Evolutionary conservation across 2,113 vertebrate species (phyloP), one percentile per base, ranked within the genome.

Genomic region (Phasianus colchicus): DNA sequence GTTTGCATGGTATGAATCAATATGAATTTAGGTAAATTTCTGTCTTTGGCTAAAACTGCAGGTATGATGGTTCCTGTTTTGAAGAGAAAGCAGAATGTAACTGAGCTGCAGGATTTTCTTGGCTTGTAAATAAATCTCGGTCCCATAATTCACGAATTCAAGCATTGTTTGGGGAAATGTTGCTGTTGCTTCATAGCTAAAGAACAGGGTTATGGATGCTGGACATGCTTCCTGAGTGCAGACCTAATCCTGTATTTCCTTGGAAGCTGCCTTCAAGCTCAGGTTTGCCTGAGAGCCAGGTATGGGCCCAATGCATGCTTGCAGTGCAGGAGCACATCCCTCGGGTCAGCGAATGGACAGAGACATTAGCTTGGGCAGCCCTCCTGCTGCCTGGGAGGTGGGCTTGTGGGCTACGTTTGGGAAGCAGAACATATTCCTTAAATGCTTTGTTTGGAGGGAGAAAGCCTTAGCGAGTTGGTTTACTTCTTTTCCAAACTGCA

Each of bases 261-360:
- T 1, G 8, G 42, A 82, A 30, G 16, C 42, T 87, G 27, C 19
- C 43, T 13, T 76, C 25, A 32, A 43, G 58, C 64, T 73, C 20
- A 3, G 58, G 24, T 61, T 52, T 86, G 58, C 58, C 24, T 22
- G 55, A 4, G 10, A 73, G n/a, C 29, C 0, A 0, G 6, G 10
- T 3, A 20, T 4, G 54, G 76, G 47, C 54, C 2, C 4, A 11
- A 5, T 0, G 0, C 19, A 27, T 4, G 32, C 57, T 69, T 0
- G 0, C 8, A 1, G n/a, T 30, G 50, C 40, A 36, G 4, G 21
- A 63, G 40, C n/a, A 9, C 0, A 1, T 58, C 60, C 42, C 47
- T 21, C 10, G 3, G 15, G n/a, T 50, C 55, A 3, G 19, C 0
- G 0, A 2, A 27, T 42, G 20, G 24, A 25, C 36, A 92, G 45